phyloP scores from a whole-genome alignment of 2,797 vertebrate genomes.

The Antrozous pallidus region DNA sequence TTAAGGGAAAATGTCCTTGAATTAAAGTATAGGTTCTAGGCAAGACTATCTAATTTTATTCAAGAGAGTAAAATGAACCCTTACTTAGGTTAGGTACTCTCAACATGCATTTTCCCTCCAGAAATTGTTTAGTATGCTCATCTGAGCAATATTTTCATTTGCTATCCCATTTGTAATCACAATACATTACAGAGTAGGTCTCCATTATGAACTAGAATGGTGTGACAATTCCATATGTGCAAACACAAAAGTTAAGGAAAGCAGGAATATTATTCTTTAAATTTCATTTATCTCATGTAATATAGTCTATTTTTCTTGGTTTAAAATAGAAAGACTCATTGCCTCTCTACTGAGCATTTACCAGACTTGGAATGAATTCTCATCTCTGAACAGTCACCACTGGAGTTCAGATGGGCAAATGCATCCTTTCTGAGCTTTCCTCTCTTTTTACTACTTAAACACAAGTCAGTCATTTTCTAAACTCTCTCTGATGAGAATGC shows the following conservation, averaged over 20 bases:
- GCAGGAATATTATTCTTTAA: background rate
- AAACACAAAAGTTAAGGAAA: background rate
- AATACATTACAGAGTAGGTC: background rate
- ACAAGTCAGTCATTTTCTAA: background rate
- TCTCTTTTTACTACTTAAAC: background rate
- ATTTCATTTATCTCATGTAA: background rate
- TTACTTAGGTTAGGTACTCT: background rate
- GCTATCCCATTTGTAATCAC: background rate
- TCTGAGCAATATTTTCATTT: background rate
- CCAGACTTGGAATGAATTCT: background rate
- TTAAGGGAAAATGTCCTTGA: background rate
- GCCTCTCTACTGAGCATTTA: background rate
- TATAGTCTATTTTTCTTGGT: background rate
- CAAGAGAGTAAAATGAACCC: background rate
- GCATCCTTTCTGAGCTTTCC: background rate
- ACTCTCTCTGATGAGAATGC: background rate
- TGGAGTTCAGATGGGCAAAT: background rate
- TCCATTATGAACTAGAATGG: background rate
- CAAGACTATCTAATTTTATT: background rate
- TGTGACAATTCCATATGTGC: background rate
- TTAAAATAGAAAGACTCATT: background rate
- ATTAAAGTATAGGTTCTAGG: background rate
- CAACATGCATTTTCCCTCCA: background rate
- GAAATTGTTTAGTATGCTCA: background rate
- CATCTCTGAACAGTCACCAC: background rate